Base-by-base conservation (phyloP, 2,888 invertebrate species). In the Plusia festucae region DNA sequence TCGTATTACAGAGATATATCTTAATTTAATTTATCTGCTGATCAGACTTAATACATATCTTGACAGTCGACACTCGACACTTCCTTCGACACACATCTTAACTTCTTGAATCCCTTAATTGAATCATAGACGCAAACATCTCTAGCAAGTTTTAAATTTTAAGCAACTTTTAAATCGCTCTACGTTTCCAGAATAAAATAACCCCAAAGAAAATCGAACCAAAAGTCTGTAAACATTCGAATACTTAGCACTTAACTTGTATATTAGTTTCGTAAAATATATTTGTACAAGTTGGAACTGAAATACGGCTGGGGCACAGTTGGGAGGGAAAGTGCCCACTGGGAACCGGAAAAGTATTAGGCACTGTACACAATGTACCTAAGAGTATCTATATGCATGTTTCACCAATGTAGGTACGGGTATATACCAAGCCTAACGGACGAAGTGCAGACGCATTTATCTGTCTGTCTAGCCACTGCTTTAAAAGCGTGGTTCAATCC, bases 241-340 rank as follows among this genome's bases (percentile, higher is more conserved):
- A 49, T n/a, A 24, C 52, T 52, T 59, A 51, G 51, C 59, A 60
- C 60, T 69, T 52, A 63, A 53, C 63, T 73, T 59, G 53, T 64
- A 40, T 69, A 69, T 75, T 75, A 69, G 70, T 54, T 69, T 20
- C 46, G 34, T 53, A 60, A 64, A 69, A 59, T 62, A 60, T 60
- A 46, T 75, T 69, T 72, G 70, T 46, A 46, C 51, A 60, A 54
- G 53, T 60, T 69, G 54, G 52, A 58, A 40, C 54, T 75, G 57
- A 64, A 72, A 75, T 32, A 54, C 24, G 76, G 60, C 70, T 58
- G 49, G 56, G 76, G 44, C 40, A 62, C 46, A n/a, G 16, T 54
- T 16, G 58, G 53, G 46, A 61, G 30, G 34, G 69, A 22, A 63
- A 75, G 60, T 70, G 32, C 72, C 70, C 65, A 60, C 40, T 32